Evolutionary conservation across 2,888 invertebrate genomes (phyloP), one percentile per base, ranked within the genome.

Genomic region (Apoda limacodes): DNA sequence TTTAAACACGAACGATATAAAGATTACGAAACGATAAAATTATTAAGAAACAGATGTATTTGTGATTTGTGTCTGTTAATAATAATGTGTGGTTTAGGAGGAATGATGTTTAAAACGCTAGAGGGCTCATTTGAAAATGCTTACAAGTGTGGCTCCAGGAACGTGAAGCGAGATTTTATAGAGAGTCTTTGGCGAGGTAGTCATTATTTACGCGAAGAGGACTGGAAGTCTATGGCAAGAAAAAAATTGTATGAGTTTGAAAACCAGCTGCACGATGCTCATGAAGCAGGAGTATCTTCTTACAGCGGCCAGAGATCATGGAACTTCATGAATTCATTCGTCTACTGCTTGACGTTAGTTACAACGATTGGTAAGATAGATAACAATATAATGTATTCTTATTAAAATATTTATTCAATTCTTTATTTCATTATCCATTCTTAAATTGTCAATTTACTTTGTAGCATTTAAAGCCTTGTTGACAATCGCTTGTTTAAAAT

Each of bases 191-290:
- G 94, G 93, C 80, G 85, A 30, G 85, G 87, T 35, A 93, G 92
- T 62, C 91, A 92, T 60, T 88, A 88, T 54, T 72, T 93, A 68
- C 84, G 88, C 31, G 93, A 93, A 61, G 93, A 94, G 28, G 93
- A 94, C 55, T 94, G 94, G 94, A 93, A 93, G 55, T 89, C 90
- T 7, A 82, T 90, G 75, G 94, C 94, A 0, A 82, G 94, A 33
- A 85, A 85, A 45, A 89, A 89, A 57, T 64, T 96, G 30, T 86
- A 88, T 57, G 88, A 88, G 41, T 95, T 95, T 56, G 96, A 96
- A 62, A 88, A 91, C 40, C 92, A 93, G 55, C 70, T 96, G 17
- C 90, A 93, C 50, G 84, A 84, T 1, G 92, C 94, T 1, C 91
- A 91, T 52, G 92, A 93, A 57, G 88, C 92, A 12, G 94, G 93